Conservation (phyloP, 2,113 vertebrate genomes). For the Datnioides undecimradiatus region DNA sequence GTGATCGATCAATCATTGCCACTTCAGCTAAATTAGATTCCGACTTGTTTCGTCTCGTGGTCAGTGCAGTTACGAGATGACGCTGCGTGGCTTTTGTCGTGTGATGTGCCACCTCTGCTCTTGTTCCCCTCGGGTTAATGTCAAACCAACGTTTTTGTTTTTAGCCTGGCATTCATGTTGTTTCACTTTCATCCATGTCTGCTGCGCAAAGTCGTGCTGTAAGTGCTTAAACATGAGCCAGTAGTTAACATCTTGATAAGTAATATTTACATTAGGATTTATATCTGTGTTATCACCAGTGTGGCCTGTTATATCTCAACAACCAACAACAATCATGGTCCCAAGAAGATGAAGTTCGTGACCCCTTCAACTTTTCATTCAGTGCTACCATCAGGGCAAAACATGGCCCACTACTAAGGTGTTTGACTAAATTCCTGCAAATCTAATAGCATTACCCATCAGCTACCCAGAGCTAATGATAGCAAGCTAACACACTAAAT, state of each 20-base stretch:
- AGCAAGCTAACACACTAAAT: too few species aligned
- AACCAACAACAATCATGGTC: not conserved
- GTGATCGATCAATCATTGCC: not conserved
- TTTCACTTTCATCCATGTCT: not conserved
- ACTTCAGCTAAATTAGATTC: not conserved
- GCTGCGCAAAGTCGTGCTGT: not conserved
- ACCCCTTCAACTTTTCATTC: not conserved
- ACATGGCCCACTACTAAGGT: not conserved
- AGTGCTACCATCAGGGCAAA: not conserved
- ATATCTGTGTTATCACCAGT: not conserved
- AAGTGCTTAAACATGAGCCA: not conserved
- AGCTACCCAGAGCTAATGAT: too few species aligned
- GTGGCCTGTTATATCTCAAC: not conserved
- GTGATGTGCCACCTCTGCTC: not conserved
- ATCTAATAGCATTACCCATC: not conserved
- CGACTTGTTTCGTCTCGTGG: not conserved
- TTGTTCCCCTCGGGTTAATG: not conserved
- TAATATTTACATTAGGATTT: not conserved
- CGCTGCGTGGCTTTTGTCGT: not conserved
- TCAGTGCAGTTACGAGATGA: not conserved
- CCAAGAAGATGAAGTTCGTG: not conserved
- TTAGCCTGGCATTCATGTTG: not conserved
- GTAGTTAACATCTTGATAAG: not conserved
- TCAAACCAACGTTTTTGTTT: not conserved
- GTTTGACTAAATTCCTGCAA: not conserved